A percentile compares a stretch with the other conserved stretches of the same genome.
phyloP scores from a whole-genome alignment of 2,797 vertebrate genomes.

The Threskiornis aethiopicus region DNA sequence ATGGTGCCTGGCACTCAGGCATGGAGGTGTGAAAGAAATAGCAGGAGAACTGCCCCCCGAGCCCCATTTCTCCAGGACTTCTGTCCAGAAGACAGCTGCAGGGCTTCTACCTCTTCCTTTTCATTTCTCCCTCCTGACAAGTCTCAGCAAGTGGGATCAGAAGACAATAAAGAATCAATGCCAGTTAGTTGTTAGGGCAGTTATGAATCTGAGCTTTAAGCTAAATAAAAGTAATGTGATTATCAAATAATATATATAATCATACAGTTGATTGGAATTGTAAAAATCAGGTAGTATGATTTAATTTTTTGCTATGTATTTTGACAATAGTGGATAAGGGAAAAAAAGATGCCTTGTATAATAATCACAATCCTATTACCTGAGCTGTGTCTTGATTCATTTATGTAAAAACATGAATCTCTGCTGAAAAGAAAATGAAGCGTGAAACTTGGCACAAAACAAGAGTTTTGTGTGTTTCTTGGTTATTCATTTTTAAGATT shows the following conservation, averaged over 20 bases:
- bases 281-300: not conserved
- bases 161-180: not conserved
- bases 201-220: not conserved
- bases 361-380: not conserved
- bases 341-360: not conserved
- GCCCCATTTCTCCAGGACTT: not conserved
- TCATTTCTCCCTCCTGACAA: not conserved
- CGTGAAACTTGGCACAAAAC: not conserved
- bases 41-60: accelerated
- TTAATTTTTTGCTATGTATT: not conserved
- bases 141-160: not conserved
- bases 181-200: not conserved
- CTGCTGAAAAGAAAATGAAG: not conserved
- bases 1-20: not conserved
- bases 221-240: not conserved
- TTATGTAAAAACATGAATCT: not conserved
- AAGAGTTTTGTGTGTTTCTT: not conserved
- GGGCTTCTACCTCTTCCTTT: not conserved
- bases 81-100: not conserved
- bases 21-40: not conserved
- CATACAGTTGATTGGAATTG: not conserved
- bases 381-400: not conserved
- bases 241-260: not conserved
- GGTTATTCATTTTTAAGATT: not conserved
- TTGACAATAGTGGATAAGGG: not conserved